Conservation (phyloP, 2,888 invertebrate species). For the Xestia sexstrigata region DNA sequence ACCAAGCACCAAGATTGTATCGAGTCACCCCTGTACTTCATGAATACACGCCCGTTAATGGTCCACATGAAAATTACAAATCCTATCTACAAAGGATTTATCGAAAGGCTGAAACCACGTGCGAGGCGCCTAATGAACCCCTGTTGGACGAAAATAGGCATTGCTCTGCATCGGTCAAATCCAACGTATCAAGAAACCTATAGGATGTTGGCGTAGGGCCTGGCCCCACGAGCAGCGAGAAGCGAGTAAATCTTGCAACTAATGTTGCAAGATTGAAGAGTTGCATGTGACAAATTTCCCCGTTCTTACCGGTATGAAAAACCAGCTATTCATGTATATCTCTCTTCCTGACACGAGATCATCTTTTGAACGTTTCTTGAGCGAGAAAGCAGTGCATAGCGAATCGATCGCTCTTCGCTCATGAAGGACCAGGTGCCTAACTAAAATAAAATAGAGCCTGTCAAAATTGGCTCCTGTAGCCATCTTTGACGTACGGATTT, state of each 20-base stretch:
- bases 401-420: neutral
- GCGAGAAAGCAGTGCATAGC: neutral
- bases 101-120: conserved; percentile 14
- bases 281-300: neutral
- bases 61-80: conserved; percentile 43
- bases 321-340: neutral
- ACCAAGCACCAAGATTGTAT: neutral
- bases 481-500: conserved; percentile 11
- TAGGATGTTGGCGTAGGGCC: neutral
- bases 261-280: no score
- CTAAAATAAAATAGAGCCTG: neutral
- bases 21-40: conserved; percentile 16
- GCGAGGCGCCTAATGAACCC: conserved; percentile 1
- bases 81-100: conserved; percentile 50
- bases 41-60: conserved; percentile 24
- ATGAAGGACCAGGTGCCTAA: neutral
- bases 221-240: neutral
- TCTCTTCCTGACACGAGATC: neutral
- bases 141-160: neutral
- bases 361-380: neutral
- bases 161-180: neutral
- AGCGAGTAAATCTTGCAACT: neutral
- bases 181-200: neutral
- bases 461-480: neutral
- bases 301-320: neutral